Conservation (phyloP, 2,888 invertebrate species). For the Campopleginae sp. region DNA sequence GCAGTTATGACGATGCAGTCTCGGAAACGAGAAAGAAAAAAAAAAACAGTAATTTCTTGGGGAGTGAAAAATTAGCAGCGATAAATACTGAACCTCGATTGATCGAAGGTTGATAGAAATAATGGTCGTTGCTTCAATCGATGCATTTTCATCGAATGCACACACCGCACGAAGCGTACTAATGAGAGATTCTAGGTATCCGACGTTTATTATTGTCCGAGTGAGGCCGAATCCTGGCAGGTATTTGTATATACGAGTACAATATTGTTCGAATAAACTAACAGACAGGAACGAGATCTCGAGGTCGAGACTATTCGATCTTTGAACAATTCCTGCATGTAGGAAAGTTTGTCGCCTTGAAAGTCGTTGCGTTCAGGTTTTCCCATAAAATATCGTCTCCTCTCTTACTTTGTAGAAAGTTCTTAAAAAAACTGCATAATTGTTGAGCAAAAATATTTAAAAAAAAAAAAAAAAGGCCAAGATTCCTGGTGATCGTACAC, state of each 20-base stretch:
- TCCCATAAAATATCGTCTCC: neutral
- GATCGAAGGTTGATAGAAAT: constrained; percentile 27
- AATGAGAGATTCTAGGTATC: constrained; percentile 31
- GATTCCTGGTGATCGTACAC: neutral
- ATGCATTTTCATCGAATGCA: constrained; percentile 6
- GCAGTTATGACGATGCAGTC: constrained; percentile 8
- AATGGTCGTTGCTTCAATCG: constrained; percentile 16
- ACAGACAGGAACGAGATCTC: constrained; percentile 27
- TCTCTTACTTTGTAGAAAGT: neutral
- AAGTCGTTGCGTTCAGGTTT: constrained; percentile 1
- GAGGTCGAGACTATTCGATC: constrained; percentile 51
- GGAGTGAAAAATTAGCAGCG: constrained; percentile 5
- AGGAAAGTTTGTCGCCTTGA: constrained; percentile 36
- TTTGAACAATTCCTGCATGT: neutral
- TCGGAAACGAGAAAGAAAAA: constrained; percentile 8
- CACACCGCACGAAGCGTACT: constrained; percentile 8
- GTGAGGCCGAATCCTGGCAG: constrained; percentile 9
- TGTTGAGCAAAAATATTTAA: neutral
- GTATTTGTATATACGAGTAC: neutral
- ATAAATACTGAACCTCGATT: constrained; percentile 11
- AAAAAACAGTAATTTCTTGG: neutral
- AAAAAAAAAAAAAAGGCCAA: neutral
- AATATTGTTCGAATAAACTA: constrained; percentile 21
- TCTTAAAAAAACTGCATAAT: neutral
- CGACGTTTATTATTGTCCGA: constrained; percentile 17